Base-by-base conservation (phyloP, 30 jellyfish, hydroid and myxozoan genomes). In the Cassiopea xamachana region DNA sequence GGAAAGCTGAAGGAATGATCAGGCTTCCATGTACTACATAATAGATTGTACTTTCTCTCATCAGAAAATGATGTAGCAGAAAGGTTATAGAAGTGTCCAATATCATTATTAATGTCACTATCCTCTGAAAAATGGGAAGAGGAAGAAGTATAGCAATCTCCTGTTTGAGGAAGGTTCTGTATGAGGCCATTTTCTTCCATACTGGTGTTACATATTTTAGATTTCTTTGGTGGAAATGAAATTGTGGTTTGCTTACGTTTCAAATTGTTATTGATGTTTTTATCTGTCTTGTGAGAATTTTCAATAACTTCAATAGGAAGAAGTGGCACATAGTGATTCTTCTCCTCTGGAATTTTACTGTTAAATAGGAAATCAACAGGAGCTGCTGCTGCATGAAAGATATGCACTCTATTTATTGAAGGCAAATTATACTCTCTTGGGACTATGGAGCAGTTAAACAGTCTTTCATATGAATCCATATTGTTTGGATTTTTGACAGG, bases 261-360 rank as follows among this genome's bases (percentile, higher is more conserved):
- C 8, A 7, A 7, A 69, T 8, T 7, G 10, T 17, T 69, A 18
- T 17, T 69, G 79, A 7, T 43, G 18, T 7, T 18, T 7, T 69
- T 13, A 73, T 4, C 18, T 73, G 4, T 10, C 19, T 7, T 14
- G 17, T 73, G 61, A 15, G 4, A 14, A 2, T 73, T 73, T 73
- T 73, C 88, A 48, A 16, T 17, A 10, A 49, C 12, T 46, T 1
- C n/a, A 1, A 13, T 8, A 19, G 70, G 61, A 3, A 77, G 8
- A 49, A 86, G 73, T 4, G 72, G 90, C 4, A 86, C 94, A 86
- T 73, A 86, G 51, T 86, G 90, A 64, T 86, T 50, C 15, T 73
- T 75, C 49, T 73, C 7, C 19, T 73, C 82, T 14, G 82, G 61
- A 1, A 73, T 14, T 3, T 17, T 27, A 73, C 16, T 39, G 6